Base-by-base conservation (phyloP, 2,888 invertebrate species). In the Perizoma affinitatum region DNA sequence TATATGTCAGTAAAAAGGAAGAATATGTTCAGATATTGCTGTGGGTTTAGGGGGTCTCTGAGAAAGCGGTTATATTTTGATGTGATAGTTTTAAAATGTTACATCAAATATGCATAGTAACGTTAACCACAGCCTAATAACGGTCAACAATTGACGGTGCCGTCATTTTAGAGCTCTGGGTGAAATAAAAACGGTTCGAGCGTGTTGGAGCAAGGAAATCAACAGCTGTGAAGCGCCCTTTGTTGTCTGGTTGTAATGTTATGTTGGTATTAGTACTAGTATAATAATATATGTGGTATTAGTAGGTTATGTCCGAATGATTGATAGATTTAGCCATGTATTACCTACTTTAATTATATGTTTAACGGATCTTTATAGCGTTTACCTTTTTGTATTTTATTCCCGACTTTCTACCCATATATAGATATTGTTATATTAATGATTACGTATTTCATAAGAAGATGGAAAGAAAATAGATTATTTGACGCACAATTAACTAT, bases 1-100 rank as follows among this genome's bases (percentile, higher is more conserved):
- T 44, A 59, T 44, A 9, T 55, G 44, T 54, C 51, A 54, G 52
- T 54, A 55, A 47, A 40, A 42, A 48, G 56, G 34, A 51, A 35
- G 51, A 46, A 52, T 63, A 54, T 44, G 11, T 40, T 36, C 46
- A 62, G 43, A 58, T 22, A 22, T 22, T 22, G 22, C 22, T 2
- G 22, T 22, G 22, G 22, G 22, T 22, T 22, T 22, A 22, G 22
- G 22, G 22, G 22, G 1, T 22, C 1, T 22, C 22, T 22, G 22
- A 22, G 22, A 22, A 22, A 22, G 22, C 22, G 22, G 22, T 22
- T 22, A 1, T 3, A 22, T 22, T 22, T 22, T 22, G 22, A 38
- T 38, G 7, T 4, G n/a, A n/a, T n/a, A 3, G 38, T 38, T 38
- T 38, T 38, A 4, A 6, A 38, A 7, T 5, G 1, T 38, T 38